Percentiles rank a stretch among this genome's conserved stretches.
phyloP scores from a whole-genome alignment of 2,797 vertebrate genomes.

The Delichon dasypus region DNA sequence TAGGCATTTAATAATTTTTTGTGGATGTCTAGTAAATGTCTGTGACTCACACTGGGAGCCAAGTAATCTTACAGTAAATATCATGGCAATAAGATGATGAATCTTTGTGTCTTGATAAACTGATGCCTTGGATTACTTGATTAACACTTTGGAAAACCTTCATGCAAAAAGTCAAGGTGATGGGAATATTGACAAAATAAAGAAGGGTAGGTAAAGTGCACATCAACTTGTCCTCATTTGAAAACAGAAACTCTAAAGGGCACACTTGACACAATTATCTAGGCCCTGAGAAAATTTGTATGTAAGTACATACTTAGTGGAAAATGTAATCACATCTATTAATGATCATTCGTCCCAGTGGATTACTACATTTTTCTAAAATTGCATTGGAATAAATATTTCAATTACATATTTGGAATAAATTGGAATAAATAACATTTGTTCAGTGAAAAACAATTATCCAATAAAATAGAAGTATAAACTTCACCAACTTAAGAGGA shows the following conservation, averaged over 20 bases:
- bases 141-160: neutral
- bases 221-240: neutral
- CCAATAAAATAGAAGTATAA: neutral
- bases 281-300: neutral
- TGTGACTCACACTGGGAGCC: neutral
- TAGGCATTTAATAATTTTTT: slow-evolving; percentile 42
- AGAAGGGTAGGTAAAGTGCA: neutral
- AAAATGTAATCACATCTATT: neutral
- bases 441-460: neutral
- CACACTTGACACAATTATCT: neutral
- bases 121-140: slow-evolving; percentile 5
- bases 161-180: neutral
- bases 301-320: neutral
- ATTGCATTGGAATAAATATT: neutral
- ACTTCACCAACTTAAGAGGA: neutral
- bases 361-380: neutral
- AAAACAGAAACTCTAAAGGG: neutral
- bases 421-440: neutral
- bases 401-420: neutral
- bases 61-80: slow-evolving; percentile 41
- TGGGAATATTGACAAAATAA: neutral
- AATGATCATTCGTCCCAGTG: neutral
- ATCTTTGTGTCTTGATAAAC: slow-evolving; percentile 38
- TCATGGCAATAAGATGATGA: slow-evolving; percentile 29
- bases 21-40: slow-evolving; percentile 15